Percentiles rank a stretch among this genome's conserved stretches.
Evolutionary conservation across 2,113 vertebrate species (phyloP).

Genomic region (Eudyptes chrysolophus): DNA sequence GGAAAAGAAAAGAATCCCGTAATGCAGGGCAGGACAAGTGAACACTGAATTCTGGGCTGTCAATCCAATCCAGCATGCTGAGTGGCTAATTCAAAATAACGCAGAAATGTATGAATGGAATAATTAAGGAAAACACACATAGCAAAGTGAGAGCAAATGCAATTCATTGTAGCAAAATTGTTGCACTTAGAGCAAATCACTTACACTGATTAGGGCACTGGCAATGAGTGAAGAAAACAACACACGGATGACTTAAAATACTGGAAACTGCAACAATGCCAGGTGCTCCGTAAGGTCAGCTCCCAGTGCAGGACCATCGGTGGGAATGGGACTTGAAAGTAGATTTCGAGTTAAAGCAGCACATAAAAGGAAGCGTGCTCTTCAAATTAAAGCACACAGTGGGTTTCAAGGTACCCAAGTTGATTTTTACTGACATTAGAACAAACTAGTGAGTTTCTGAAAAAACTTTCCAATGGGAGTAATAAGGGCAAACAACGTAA

Average conservation of each 20-base stretch:
- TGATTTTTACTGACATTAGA: not conserved
- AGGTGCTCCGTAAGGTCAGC: not conserved
- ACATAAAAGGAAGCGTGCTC: not conserved
- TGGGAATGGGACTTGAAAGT: not conserved
- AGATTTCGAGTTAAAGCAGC: not conserved
- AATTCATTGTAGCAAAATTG: not conserved
- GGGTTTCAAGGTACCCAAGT: not conserved
- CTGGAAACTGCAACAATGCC: not conserved
- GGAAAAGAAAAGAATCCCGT: not conserved
- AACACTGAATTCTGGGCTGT: not conserved
- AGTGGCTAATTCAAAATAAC: not conserved
- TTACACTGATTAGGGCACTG: not conserved
- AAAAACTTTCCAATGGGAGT: not conserved
- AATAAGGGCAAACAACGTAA: not conserved
- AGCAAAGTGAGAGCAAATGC: not conserved
- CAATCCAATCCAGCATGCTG: not conserved
- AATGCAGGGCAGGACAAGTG: not conserved
- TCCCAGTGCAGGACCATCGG: not conserved
- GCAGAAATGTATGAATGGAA: not conserved
- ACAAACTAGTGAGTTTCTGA: not conserved
- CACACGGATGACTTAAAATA: not conserved
- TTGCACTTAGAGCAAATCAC: not conserved
- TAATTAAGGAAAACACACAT: not conserved
- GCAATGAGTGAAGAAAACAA: not conserved
- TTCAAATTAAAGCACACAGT: not conserved